These are phyloP conservation scores for Zaprionus capensis DNA, from an alignment of 1,140 invertebrate genomes.

Conservation along the genomic window DNA sequence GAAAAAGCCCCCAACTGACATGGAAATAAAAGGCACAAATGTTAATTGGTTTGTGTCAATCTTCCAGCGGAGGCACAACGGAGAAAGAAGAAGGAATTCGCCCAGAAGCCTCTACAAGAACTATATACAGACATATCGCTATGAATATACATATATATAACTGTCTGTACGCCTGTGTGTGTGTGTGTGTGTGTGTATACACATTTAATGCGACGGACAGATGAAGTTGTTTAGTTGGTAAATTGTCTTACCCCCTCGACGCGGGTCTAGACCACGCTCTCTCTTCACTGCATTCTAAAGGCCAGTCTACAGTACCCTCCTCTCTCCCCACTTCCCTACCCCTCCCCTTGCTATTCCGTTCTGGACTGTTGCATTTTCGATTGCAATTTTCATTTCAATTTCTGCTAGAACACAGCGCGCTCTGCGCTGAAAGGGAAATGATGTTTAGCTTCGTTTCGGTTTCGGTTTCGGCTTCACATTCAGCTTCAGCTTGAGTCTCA, in stretches of 20 bases:
- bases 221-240: constrained; percentile 81
- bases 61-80: constrained; percentile 36
- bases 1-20: constrained; percentile 38
- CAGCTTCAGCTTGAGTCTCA: not conserved
- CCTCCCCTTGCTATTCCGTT: not conserved
- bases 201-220: constrained; percentile 69
- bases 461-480: not conserved
- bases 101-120: constrained; percentile 10
- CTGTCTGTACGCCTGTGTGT: not conserved
- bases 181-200: constrained; percentile 47
- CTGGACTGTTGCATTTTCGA: constrained; percentile 54
- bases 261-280: not conserved
- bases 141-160: constrained; percentile 7
- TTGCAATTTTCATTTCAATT: constrained; percentile 81
- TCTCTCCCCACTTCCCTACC: not conserved
- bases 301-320: not conserved
- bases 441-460: constrained; percentile 57
- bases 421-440: constrained; percentile 77
- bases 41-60: constrained; percentile 84
- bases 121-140: not conserved
- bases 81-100: constrained; percentile 14
- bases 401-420: constrained; percentile 43
- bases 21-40: constrained; percentile 83
- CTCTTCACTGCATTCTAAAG: not conserved
- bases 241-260: constrained; percentile 47